Percentiles rank a stretch among this genome's conserved stretches.
phyloP scores from a whole-genome alignment of 2,113 vertebrate genomes.

The Semicossyphus pulcher region DNA sequence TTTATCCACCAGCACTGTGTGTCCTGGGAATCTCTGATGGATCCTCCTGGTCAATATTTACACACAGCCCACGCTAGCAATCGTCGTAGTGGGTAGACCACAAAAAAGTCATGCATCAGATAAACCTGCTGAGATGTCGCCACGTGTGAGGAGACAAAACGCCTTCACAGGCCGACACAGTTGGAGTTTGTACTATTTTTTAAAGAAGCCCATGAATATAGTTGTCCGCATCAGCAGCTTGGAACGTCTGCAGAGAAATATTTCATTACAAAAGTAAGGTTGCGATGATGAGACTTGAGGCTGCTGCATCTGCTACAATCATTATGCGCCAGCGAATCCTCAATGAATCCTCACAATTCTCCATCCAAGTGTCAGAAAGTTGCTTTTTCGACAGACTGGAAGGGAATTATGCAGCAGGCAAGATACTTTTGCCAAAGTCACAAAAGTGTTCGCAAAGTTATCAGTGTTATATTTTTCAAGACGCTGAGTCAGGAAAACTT shows the following conservation, averaged over 20 bases:
- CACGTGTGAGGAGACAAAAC: constrained; percentile 1
- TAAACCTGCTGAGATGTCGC: constrained; percentile 10
- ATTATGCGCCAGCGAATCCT: constrained; percentile 36
- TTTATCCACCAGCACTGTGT: constrained; percentile 42
- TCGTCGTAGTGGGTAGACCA: constrained; percentile 7
- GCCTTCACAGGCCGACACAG: not conserved
- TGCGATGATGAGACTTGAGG: constrained; percentile 28
- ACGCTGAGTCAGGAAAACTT: too few species aligned
- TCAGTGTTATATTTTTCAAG: too few species aligned
- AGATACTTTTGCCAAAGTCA: not conserved
- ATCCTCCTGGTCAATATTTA: constrained; percentile 66
- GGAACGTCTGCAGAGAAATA: constrained; percentile 33
- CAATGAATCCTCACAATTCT: constrained; percentile 26
- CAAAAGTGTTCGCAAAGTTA: too few species aligned
- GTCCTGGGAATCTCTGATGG: constrained; percentile 43
- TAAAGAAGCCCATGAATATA: constrained; percentile 34
- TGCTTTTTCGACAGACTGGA: constrained; percentile 9
- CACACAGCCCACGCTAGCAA: constrained; percentile 1
- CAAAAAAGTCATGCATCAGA: constrained; percentile 23
- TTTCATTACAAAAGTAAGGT: constrained; percentile 46
- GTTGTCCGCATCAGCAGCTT: constrained; percentile 36
- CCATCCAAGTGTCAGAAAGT: not conserved
- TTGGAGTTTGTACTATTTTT: not conserved
- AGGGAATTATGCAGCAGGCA: not conserved
- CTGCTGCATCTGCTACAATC: constrained; percentile 53